Evolutionary conservation across 2,888 invertebrate genomes (phyloP), one percentile per base, ranked within the genome.

Genomic region (Torymus tubicola): DNA sequence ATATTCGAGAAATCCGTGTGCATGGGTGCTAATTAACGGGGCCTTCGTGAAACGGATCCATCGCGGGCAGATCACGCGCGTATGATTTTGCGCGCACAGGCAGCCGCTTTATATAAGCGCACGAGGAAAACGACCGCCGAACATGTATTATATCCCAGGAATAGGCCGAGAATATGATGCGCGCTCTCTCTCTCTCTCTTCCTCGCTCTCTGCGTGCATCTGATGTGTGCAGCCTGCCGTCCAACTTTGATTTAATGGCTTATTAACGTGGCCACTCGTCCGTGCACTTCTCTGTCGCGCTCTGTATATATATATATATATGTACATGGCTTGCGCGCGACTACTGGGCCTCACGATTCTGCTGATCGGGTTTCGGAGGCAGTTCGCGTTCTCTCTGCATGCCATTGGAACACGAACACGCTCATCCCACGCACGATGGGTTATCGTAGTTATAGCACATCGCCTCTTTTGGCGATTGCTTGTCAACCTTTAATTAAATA

Each of bases 191-290:
- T 3, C 31, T 3, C 31, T 31, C 31, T 8, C 31, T 8, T 8
- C 8, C 31, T 31, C 31, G 8, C 31, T 31, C 31, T 31, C 53
- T 16, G 83, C 83, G 83, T 87, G 87, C 86, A 85, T 86, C 85
- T 86, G 88, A 88, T 87, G 86, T 86, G 86, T 85, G 85, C 85
- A 85, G 82, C 84, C 85, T 84, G 84, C 84, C 84, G 83, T 86
- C 82, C 86, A 85, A 85, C 86, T 87, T 88, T 87, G 88, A 87
- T 87, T 87, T 87, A 88, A 87, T 87, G 85, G 86, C 87, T 87
- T 87, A 88, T 87, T 87, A 87, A 86, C 86, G 85, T 81, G 86
- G 84, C 84, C 84, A 85, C 83, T 85, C 86, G 84, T 78, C 82
- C 84, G 81, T 83, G 57, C 42, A 4, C 31, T 31, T 31, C 24